Evolutionary conservation across 2,888 invertebrate genomes (phyloP).

Genomic region (Thera britannica): DNA sequence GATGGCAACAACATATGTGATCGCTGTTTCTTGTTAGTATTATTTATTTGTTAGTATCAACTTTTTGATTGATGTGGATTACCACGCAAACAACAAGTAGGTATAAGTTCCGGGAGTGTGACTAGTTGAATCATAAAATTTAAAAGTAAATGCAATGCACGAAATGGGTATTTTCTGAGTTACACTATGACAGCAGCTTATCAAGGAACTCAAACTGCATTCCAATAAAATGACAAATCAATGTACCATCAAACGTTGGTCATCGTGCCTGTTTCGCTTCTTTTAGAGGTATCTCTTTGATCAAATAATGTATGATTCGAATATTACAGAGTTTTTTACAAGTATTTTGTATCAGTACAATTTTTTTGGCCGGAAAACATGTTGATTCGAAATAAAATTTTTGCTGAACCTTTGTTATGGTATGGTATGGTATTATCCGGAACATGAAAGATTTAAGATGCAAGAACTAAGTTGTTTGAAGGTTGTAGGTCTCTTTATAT

Average conservation of each 20-base stretch:
- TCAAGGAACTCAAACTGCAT: conserved; percentile 35
- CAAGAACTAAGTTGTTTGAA: too few relatives aligned
- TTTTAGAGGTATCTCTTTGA: neutral
- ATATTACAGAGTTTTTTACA: neutral
- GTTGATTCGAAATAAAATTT: too few relatives aligned
- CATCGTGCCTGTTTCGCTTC: conserved; percentile 4
- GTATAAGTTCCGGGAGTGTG: neutral
- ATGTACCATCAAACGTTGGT: conserved; percentile 22
- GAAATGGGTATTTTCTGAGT: conserved; percentile 11
- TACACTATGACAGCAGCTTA: conserved; percentile 19
- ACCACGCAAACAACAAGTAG: too few relatives aligned
- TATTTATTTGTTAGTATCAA: too few relatives aligned
- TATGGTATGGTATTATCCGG: too few relatives aligned
- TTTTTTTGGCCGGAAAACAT: too few relatives aligned
- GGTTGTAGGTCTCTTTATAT: too few relatives aligned
- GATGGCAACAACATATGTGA: too few relatives aligned
- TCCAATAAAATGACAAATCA: conserved; percentile 39
- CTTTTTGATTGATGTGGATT: too few relatives aligned
- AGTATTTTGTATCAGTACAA: neutral
- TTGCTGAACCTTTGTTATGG: too few relatives aligned
- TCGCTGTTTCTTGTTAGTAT: too few relatives aligned
- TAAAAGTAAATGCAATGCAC: conserved; percentile 7
- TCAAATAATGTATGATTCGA: neutral
- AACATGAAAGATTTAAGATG: too few relatives aligned
- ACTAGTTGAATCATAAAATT: conserved; percentile 8